phyloP scores from a whole-genome alignment of 35 echinoderm and acorn worm genomes.

The Ophiothrix spiculata region DNA sequence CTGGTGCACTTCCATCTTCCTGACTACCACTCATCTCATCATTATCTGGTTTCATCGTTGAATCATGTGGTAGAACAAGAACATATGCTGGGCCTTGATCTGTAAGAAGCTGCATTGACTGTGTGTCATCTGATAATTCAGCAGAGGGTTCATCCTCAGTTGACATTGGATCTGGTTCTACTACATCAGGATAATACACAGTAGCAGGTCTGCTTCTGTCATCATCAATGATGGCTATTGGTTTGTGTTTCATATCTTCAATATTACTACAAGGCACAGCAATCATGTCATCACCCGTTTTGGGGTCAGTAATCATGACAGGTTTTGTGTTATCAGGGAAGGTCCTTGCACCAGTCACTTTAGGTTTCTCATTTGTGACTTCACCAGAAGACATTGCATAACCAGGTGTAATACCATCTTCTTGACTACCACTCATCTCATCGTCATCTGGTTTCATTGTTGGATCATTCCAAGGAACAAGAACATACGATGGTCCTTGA shows the following conservation, averaged over 20 bases:
- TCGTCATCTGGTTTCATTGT: neutral
- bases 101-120: constrained; percentile 18
- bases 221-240: constrained; percentile 33
- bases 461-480: too few relatives aligned
- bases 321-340: neutral
- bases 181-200: neutral
- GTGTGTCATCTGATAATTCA: neutral
- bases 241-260: neutral
- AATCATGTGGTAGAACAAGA: constrained; percentile 5
- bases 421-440: neutral
- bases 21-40: neutral
- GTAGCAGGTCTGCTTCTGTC: neutral
- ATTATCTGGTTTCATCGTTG: neutral
- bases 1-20: neutral
- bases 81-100: constrained; percentile 49
- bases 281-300: constrained; percentile 36
- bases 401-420: neutral
- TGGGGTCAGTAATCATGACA: constrained; percentile 29
- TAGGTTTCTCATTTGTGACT: too few relatives aligned
- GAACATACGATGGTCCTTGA: constrained; percentile 8
- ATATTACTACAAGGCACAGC: constrained; percentile 27
- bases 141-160: neutral
- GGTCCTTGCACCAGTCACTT: too few relatives aligned
- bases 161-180: neutral
- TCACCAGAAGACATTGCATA: neutral